Conservation (phyloP, 2,113 vertebrate species). For the Neodontobutis hainanensis region DNA sequence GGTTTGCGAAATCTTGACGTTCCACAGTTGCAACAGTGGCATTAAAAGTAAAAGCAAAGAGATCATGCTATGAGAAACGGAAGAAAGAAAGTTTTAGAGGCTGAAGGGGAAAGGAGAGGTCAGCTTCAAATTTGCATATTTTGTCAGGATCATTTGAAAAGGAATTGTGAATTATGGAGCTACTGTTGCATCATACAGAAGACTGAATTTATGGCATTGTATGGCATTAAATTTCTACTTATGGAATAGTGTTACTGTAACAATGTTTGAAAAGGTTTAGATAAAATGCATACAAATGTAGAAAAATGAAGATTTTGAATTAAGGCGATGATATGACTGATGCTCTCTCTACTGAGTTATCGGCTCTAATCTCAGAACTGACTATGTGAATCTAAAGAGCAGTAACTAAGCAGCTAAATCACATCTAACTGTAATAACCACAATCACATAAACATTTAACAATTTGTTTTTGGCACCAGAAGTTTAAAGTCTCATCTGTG, state of each 20-base stretch:
- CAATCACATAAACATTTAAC: not conserved
- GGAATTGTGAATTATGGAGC: not conserved
- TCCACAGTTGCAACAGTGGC: constrained; percentile 53
- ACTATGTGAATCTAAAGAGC: not conserved
- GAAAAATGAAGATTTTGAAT: too few relatives aligned
- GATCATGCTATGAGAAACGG: constrained; percentile 44
- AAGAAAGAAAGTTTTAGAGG: constrained; percentile 12
- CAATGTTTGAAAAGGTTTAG: too few relatives aligned
- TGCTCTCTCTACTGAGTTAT: not conserved
- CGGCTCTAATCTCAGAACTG: not conserved
- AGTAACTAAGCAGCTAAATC: not conserved
- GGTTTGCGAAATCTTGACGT: constrained; percentile 50
- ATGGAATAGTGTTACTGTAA: too few relatives aligned
- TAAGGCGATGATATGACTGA: not conserved
- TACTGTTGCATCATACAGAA: too few relatives aligned
- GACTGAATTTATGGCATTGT: too few relatives aligned
- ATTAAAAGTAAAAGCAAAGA: constrained; percentile 40
- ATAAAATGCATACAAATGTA: too few relatives aligned
- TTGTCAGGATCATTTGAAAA: constrained; percentile 1
- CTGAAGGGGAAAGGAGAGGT: constrained; percentile 6
- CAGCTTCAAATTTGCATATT: not conserved
- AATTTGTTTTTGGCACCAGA: not conserved
- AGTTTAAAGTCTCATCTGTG: not conserved
- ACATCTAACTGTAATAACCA: not conserved
- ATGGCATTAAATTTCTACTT: too few relatives aligned